phyloP scores from a whole-genome alignment of 37 sponge, comb jelly and placozoan species.

The Cliona cf. orientalis region DNA sequence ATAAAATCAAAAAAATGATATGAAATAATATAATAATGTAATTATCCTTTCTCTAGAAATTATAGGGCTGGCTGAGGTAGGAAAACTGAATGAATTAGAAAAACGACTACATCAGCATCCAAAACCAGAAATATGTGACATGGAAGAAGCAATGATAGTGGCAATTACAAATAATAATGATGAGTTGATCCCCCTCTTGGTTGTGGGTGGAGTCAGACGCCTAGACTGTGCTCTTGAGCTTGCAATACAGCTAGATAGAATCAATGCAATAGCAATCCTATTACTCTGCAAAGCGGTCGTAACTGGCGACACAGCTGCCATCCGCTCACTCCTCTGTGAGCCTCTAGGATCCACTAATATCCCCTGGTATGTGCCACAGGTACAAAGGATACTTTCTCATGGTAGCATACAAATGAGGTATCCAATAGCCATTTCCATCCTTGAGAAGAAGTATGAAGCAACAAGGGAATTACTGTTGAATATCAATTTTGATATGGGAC shows the following conservation, averaged over 20 bases:
- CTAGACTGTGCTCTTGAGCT: slow-evolving; percentile 74
- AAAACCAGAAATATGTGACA: slow-evolving; percentile 42
- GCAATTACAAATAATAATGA: slow-evolving; percentile 54
- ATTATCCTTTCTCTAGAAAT: slow-evolving; percentile 50
- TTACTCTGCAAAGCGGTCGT: slow-evolving; percentile 80
- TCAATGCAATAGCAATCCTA: slow-evolving; percentile 70
- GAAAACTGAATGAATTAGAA: slow-evolving; percentile 23
- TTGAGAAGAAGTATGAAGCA: slow-evolving; percentile 71
- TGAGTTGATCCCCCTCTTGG: slow-evolving; percentile 43
- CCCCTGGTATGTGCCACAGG: slow-evolving; percentile 75
- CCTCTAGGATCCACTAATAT: slow-evolving; percentile 45
- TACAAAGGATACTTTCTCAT: slow-evolving; percentile 48
- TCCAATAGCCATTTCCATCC: slow-evolving; percentile 77
- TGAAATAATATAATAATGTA: background rate
- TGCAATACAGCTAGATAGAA: slow-evolving; percentile 72
- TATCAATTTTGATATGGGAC: slow-evolving; percentile 77
- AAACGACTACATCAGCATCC: slow-evolving; percentile 22
- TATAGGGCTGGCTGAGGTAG: slow-evolving; percentile 11
- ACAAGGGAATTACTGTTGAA: slow-evolving; percentile 73
- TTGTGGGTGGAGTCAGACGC: slow-evolving; percentile 60
- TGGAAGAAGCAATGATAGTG: slow-evolving; percentile 70
- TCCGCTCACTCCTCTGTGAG: slow-evolving; percentile 74
- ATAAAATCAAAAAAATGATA: background rate
- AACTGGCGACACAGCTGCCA: slow-evolving; percentile 42
- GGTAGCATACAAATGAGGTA: slow-evolving; percentile 58